Evolutionary conservation across 2,888 invertebrate genomes (phyloP), one percentile per base, ranked within the genome.

Genomic region (Plagodis pulveraria): DNA sequence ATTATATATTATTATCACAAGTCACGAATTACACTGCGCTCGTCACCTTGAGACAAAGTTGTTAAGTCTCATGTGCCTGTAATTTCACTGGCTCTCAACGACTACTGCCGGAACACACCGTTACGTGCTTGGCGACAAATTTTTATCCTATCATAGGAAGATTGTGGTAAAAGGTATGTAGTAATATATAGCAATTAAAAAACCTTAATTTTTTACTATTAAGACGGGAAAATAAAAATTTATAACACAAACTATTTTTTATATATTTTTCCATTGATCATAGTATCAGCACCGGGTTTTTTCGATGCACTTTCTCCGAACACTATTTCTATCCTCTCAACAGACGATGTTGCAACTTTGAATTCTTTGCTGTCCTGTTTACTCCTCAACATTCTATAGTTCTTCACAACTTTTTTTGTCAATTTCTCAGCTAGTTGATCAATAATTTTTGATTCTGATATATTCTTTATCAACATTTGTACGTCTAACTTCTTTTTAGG

Each of bases 241-340:
- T 12, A n/a, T 7, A 49, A 49, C 33, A 40, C 8, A 43, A 44
- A 6, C 51, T 22, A 57, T 33, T 57, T 32, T 47, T 34, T 47
- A 34, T 51, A 57, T 48, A 48, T 32, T 58, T 45, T 53, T 10
- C 52, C 52, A 49, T 58, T 58, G 22, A 52, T 58, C 6, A 43
- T 48, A 32, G 5, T 32, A 6, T 42, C 12, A 0, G 5, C 12
- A 0, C 44, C 36, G 33, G 0, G 6, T 38, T 32, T n/a, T 36
- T 35, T 42, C 11, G 8, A 38, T 38, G 10, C 6, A 10, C n/a
- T 11, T 6, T 34, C 12, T 8, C n/a, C 41, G 5, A 58, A 40
- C 10, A 45, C 11, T 58, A 58, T 49, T 41, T 58, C 58, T 12
- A 58, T 58, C 32, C 32, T 43, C 49, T 58, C 58, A 34, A 53